Percentiles rank a stretch among this genome's conserved stretches.
Evolutionary conservation across 2,113 vertebrate genomes (phyloP).

Genomic region (Nyctibius bracteatus): DNA sequence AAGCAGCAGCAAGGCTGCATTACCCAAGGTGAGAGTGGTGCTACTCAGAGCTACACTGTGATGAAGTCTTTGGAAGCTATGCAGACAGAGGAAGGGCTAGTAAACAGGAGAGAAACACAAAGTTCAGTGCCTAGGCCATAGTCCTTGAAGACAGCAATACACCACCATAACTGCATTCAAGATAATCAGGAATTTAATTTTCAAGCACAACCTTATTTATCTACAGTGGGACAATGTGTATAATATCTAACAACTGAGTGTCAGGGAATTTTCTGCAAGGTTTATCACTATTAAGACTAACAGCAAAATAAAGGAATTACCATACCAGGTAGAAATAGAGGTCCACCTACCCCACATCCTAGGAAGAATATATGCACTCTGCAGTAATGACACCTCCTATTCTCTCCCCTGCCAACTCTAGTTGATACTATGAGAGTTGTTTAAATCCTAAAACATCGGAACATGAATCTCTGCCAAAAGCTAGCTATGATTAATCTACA

Average conservation of each 20-base stretch:
- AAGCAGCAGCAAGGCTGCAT: neutral
- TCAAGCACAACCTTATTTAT: neutral
- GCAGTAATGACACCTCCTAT: neutral
- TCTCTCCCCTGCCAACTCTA: neutral
- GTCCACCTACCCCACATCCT: neutral
- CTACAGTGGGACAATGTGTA: neutral
- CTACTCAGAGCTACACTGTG: neutral
- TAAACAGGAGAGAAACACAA: neutral
- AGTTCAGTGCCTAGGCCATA: neutral
- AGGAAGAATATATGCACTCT: neutral
- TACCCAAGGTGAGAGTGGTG: neutral
- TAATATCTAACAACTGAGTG: neutral
- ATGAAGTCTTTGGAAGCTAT: neutral
- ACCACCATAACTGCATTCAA: neutral
- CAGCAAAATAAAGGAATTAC: neutral
- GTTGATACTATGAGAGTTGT: neutral
- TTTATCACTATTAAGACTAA: neutral
- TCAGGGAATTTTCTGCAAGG: neutral
- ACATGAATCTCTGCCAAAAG: constrained; percentile 11
- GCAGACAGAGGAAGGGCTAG: neutral
- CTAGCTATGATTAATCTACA: neutral
- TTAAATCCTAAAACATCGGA: neutral
- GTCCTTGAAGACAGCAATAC: neutral
- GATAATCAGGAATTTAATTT: neutral
- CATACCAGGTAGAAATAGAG: neutral